Conservation (phyloP, 2,113 vertebrate species). For the Istiophorus platypterus region DNA sequence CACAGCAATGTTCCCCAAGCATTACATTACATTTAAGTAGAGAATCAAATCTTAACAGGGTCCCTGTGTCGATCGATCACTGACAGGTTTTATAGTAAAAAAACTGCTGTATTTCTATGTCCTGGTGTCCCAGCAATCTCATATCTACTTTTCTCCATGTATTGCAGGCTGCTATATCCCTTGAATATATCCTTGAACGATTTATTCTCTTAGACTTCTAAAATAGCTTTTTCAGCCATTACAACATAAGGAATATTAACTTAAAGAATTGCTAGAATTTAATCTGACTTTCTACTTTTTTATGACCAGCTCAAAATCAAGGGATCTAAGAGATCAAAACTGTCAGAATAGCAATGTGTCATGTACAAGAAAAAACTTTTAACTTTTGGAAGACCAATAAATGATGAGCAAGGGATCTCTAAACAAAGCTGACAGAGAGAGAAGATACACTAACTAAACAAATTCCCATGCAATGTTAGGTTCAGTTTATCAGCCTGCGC, state of each 20-base stretch:
- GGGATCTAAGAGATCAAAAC: constrained; percentile 12
- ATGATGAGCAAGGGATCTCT: constrained; percentile 17
- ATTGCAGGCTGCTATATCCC: neutral
- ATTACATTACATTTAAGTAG: constrained; percentile 22
- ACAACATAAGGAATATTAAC: no score
- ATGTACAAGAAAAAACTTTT: neutral
- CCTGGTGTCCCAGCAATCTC: constrained; percentile 23
- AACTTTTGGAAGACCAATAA: constrained; percentile 4
- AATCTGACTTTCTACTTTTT: constrained; percentile 9
- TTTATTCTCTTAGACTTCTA: constrained; percentile 17
- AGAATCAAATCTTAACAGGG: constrained; percentile 34
- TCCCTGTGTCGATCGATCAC: constrained; percentile 1
- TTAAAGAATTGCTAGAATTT: constrained; percentile 9
- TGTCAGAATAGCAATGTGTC: constrained; percentile 22
- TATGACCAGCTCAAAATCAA: constrained; percentile 23
- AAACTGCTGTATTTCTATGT: neutral
- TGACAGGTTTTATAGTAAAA: constrained; percentile 40
- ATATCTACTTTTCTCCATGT: constrained; percentile 25
- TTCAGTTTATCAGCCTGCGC: neutral
- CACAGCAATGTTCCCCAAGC: constrained; percentile 8
- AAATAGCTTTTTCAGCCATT: constrained; percentile 10
- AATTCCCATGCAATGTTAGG: neutral
- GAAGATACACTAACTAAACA: constrained; percentile 3
- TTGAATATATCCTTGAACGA: constrained; percentile 14
- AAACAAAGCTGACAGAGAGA: neutral